Evolutionary conservation across 2,797 vertebrate species (phyloP).

Genomic region (Neosalanx taihuensis): DNA sequence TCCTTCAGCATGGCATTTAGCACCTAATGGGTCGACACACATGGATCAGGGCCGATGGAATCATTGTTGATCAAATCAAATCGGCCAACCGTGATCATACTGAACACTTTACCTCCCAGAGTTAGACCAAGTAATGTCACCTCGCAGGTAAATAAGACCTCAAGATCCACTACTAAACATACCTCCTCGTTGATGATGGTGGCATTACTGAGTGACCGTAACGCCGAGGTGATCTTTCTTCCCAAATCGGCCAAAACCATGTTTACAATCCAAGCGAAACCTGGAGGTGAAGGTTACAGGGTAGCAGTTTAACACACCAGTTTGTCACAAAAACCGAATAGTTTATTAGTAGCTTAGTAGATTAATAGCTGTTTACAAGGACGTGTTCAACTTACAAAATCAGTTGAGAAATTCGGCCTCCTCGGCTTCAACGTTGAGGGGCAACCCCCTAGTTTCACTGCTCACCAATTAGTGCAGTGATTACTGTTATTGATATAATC

Average conservation of each 20-base stretch:
- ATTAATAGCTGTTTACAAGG: background rate
- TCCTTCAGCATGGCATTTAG: constrained; percentile 98
- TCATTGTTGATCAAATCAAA: background rate
- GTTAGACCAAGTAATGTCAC: background rate
- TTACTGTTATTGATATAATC: background rate
- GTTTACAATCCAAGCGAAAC: constrained; percentile 62
- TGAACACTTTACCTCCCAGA: no score
- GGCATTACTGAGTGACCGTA: constrained; percentile 97
- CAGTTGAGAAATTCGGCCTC: constrained; percentile 10
- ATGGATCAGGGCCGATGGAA: background rate
- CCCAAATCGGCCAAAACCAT: constrained; percentile 98
- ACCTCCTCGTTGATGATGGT: constrained; percentile 99
- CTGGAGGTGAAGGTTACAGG: constrained; percentile 23
- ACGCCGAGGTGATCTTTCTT: constrained; percentile 95
- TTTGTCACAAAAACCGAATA: background rate
- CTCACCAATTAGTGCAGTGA: background rate
- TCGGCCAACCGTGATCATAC: background rate
- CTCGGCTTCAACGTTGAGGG: constrained; percentile 13
- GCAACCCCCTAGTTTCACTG: constrained; percentile 10
- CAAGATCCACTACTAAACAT: constrained; percentile 23
- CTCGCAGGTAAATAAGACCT: background rate
- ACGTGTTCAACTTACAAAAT: constrained; percentile 15
- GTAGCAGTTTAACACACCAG: no score
- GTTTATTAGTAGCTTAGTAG: no score
- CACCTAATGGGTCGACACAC: constrained; percentile 72